A percentile compares a stretch with the other conserved stretches of the same genome.
Evolutionary conservation across 2,888 invertebrate genomes (phyloP).

Genomic region (Cyclophora punctaria): DNA sequence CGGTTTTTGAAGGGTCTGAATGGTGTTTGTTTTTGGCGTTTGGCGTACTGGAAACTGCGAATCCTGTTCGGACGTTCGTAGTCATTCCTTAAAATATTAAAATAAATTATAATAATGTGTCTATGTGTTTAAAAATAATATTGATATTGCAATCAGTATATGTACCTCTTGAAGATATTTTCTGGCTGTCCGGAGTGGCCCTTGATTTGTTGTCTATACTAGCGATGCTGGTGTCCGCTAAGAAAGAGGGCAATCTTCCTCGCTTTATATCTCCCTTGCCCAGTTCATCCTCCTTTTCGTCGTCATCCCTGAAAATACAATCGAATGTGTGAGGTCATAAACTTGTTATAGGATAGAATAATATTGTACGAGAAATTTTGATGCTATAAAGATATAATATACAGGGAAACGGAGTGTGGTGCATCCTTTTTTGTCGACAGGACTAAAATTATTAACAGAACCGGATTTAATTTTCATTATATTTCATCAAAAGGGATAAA

Average conservation of each 20-base stretch:
- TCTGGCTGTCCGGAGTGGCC: slow-evolving; percentile 51
- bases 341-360: too few relatives aligned
- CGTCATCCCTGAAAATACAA: slow-evolving; percentile 30
- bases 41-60: slow-evolving; percentile 11
- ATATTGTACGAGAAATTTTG: too few relatives aligned
- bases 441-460: not conserved
- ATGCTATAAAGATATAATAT: too few relatives aligned
- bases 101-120: too few relatives aligned
- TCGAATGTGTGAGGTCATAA: too few relatives aligned
- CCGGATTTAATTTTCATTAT: not conserved
- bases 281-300: slow-evolving; percentile 31
- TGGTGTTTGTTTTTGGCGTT: slow-evolving; percentile 1
- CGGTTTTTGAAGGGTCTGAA: slow-evolving; percentile 5
- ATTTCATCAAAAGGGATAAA: too few relatives aligned
- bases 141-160: not conserved
- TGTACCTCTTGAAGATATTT: slow-evolving; percentile 35
- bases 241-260: slow-evolving; percentile 40
- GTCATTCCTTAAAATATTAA: not conserved
- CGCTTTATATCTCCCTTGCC: slow-evolving; percentile 35
- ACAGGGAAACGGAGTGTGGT: too few relatives aligned
- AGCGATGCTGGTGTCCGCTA: slow-evolving; percentile 42
- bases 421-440: too few relatives aligned
- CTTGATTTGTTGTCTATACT: slow-evolving; percentile 48
- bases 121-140: slow-evolving; percentile 3
- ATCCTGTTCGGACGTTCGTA: slow-evolving; percentile 10